phyloP scores from a whole-genome alignment of 2,888 invertebrate species.

The Drosophila siamana region DNA sequence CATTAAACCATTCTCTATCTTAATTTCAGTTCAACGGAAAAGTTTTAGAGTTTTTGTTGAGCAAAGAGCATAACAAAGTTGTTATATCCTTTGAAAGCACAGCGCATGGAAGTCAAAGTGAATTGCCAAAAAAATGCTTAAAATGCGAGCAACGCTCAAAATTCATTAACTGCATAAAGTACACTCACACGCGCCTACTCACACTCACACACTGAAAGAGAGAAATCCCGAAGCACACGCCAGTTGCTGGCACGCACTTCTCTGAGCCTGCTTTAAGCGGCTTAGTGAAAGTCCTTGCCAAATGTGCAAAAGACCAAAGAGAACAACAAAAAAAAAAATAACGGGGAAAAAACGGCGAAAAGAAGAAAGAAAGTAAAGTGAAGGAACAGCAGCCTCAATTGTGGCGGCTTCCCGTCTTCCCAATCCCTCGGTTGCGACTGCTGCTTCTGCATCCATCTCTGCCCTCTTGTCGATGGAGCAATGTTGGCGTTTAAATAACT shows the following conservation, averaged over 20 bases:
- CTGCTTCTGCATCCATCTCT: no score
- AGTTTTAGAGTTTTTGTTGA: constrained; percentile 20
- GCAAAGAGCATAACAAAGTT: constrained; percentile 37
- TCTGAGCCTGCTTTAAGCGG: constrained; percentile 65
- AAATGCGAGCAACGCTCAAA: constrained; percentile 55
- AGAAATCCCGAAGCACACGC: constrained; percentile 23
- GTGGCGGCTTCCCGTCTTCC: constrained; percentile 13
- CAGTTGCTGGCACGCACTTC: constrained; percentile 41
- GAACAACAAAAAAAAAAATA: constrained; percentile 1
- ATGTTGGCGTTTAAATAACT: constrained; percentile 74
- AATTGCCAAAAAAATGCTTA: constrained; percentile 28
- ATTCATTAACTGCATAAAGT: constrained; percentile 73
- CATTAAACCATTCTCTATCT: constrained; percentile 3
- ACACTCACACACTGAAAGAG: constrained; percentile 1
- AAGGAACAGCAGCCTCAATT: constrained; percentile 31
- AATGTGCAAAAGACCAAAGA: constrained; percentile 36
- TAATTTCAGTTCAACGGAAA: constrained; percentile 37
- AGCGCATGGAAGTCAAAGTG: constrained; percentile 14
- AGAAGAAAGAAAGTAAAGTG: constrained; percentile 13
- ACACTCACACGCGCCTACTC: constrained; percentile 28
- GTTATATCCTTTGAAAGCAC: constrained; percentile 17
- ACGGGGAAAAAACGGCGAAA: constrained; percentile 5
- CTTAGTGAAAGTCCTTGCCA: constrained; percentile 73
- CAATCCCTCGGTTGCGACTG: not conserved
- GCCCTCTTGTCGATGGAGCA: constrained; percentile 34